Evolutionary conservation across 1,140 invertebrate genomes (phyloP), one percentile per base, ranked within the genome.

Genomic region (Battus philenor): DNA sequence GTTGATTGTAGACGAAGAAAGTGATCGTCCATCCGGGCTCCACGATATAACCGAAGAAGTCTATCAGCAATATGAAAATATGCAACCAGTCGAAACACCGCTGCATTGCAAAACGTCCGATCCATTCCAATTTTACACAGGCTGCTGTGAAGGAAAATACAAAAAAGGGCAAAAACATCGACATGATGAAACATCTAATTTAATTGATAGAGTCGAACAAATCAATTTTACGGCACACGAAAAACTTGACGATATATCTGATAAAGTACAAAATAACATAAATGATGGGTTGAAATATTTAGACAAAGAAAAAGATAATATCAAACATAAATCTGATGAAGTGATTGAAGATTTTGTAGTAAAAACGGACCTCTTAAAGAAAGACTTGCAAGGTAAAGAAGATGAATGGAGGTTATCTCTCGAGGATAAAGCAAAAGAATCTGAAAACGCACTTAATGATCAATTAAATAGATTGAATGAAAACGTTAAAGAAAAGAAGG

Each of bases 81-180:
- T 84, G 80, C 80, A 84, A 48, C 79, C 79, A 3, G 77, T 83
- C 2, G 77, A 81, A 4, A 83, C 79, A 1, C 79, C 79, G 7
- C 5, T 64, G 10, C 44, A 47, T 44, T 51, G 47, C 15, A 71
- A 63, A 10, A 59, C 48, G 20, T 43, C 50, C 13, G 79, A 83
- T 54, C 79, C 79, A 6, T 83, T 83, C 59, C 54, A 65, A 32
- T 76, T 72, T 26, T 69, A 72, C 31, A 66, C 67, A 0, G 70
- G 61, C 2, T 83, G 79, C 36, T 83, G 79, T 27, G 71, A 81
- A 51, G 69, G 68, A 4, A 73, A 57, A 50, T 76, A 59, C 39
- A 70, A 60, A 8, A 69, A 68, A 30, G 77, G 70, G 11, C 63
- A 72, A 31, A 78, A 81, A 56, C 80, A 84, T 41, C 58, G 59